phyloP scores from a whole-genome alignment of 2,888 invertebrate species.

The Leptodirus hochenwartii region DNA sequence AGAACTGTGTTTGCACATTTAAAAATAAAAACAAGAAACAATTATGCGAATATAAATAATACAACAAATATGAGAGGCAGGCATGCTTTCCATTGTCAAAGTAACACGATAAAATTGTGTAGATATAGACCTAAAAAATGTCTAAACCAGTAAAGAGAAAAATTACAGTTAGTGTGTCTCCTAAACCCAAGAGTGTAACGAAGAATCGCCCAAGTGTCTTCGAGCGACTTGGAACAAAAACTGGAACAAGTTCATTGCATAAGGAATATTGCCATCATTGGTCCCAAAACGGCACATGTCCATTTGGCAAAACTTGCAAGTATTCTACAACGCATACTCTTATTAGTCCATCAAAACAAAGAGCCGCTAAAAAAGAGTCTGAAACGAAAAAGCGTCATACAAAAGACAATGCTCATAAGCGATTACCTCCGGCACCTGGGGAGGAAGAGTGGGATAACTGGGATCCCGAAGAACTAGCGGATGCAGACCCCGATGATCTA shows the following conservation, averaged over 20 bases:
- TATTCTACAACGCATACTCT: constrained; percentile 55
- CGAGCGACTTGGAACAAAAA: constrained; percentile 64
- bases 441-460: constrained; percentile 52
- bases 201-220: constrained; percentile 59
- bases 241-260: constrained; percentile 29
- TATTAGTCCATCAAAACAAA: constrained; percentile 57
- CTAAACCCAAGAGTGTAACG: constrained; percentile 35
- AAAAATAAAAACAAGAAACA: no score
- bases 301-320: constrained; percentile 62
- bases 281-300: constrained; percentile 59
- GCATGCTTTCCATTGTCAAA: no score
- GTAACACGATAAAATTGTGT: no score
- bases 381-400: constrained; percentile 22
- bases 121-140: constrained; percentile 22
- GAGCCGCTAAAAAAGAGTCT: constrained; percentile 45
- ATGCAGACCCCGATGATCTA: constrained; percentile 62
- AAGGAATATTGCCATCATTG: constrained; percentile 58
- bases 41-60: no score
- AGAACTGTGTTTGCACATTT: no score
- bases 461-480: constrained; percentile 63
- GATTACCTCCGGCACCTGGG: constrained; percentile 38
- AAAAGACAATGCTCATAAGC: constrained; percentile 35
- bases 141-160: constrained; percentile 56
- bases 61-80: no score
- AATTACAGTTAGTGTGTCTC: constrained; percentile 52